phyloP scores from a whole-genome alignment of 2,797 vertebrate genomes.

The Orientallactaga sibirica region DNA sequence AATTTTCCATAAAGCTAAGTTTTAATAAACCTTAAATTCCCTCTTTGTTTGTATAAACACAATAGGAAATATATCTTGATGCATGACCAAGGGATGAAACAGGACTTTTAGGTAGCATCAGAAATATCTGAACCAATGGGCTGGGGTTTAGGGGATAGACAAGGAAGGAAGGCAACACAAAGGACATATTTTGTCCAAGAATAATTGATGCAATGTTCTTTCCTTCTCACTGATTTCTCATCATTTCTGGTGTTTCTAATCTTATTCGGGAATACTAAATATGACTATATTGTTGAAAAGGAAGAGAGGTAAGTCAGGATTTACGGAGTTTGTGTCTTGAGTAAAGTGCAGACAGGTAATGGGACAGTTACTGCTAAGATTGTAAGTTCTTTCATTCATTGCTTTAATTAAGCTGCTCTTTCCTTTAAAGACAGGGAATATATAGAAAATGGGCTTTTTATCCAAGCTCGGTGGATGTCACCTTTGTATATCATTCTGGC shows the following conservation, averaged over 20 bases:
- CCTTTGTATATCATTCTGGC: background rate
- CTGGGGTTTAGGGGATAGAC: background rate
- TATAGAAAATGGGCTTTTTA: background rate
- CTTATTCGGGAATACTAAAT: background rate
- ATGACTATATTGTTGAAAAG: background rate
- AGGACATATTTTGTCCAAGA: background rate
- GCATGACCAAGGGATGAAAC: background rate
- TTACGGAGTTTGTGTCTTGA: background rate
- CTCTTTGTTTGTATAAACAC: background rate
- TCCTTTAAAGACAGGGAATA: background rate
- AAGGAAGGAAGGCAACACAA: background rate
- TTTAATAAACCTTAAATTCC: constrained; percentile 13
- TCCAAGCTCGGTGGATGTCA: background rate
- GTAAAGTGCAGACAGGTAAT: background rate
- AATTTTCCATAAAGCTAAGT: background rate
- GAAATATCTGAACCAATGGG: constrained; percentile 1
- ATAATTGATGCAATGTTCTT: background rate
- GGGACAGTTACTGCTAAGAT: background rate
- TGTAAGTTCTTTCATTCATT: constrained; percentile 22
- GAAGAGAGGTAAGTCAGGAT: background rate
- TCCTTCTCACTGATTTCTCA: background rate
- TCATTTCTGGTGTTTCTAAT: background rate
- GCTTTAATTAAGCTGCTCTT: background rate
- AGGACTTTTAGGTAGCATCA: background rate
- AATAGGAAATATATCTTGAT: background rate